These are phyloP conservation scores for Oryzaephilus surinamensis DNA, from an alignment of 1,140 invertebrate genomes.

Conservation along the genomic window DNA sequence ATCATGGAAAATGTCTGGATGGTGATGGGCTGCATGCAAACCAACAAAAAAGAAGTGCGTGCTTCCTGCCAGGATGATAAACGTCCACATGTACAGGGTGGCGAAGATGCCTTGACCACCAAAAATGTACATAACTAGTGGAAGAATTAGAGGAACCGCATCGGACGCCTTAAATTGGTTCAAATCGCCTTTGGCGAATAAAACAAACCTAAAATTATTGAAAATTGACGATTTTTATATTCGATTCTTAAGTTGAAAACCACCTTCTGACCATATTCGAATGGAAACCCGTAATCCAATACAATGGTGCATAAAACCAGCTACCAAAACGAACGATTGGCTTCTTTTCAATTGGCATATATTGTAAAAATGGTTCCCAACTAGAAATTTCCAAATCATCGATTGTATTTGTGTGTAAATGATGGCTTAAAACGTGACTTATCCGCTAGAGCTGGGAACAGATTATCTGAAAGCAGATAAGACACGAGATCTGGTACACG, in stretches of 20 bases:
- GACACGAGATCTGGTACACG: too few species aligned
- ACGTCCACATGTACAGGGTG: conserved; percentile 44
- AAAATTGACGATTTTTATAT: too few species aligned
- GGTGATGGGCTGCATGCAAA: conserved; percentile 70
- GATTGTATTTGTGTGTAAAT: conserved; percentile 68
- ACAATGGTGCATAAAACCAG: conserved; percentile 40
- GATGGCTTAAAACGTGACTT: conserved; percentile 67
- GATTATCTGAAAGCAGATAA: too few species aligned
- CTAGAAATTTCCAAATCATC: conserved; percentile 63
- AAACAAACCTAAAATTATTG: conserved; percentile 9
- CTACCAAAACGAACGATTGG: conserved; percentile 35
- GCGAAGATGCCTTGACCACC: conserved; percentile 28
- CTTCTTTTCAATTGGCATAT: conserved; percentile 50
- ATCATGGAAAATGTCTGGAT: conserved; percentile 74
- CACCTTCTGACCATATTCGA: conserved; percentile 40
- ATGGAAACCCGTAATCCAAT: conserved; percentile 39
- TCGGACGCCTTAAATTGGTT: conserved; percentile 26
- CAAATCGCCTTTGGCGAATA: conserved; percentile 9
- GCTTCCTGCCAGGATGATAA: conserved; percentile 47
- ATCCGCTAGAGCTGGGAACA: conserved; percentile 71
- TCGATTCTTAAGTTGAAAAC: conserved; percentile 9
- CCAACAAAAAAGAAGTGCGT: conserved; percentile 55
- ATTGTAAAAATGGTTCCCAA: conserved; percentile 62
- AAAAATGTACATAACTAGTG: conserved; percentile 41
- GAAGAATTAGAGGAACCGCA: conserved; percentile 42